Evolutionary conservation across 2,113 vertebrate genomes (phyloP).

Genomic region (Dasyurus viverrinus): DNA sequence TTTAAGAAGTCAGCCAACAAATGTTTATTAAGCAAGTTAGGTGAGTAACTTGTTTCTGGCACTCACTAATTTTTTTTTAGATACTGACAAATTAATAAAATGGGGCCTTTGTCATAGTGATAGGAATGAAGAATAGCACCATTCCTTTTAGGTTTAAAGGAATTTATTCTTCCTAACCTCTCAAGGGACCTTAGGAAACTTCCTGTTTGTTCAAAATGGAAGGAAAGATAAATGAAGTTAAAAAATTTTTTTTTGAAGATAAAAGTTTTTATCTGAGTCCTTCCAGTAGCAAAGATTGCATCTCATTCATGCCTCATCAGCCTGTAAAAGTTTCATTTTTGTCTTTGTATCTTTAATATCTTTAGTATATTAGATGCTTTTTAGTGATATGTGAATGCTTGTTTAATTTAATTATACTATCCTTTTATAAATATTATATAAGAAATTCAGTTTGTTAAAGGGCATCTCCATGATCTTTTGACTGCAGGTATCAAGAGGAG

Average conservation of each 20-base stretch:
- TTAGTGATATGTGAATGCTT: not conserved
- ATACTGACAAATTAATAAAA: too few species aligned
- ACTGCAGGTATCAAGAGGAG: not conserved
- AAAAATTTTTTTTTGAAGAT: too few species aligned
- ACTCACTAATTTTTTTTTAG: too few species aligned
- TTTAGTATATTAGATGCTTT: not conserved
- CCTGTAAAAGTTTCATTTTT: not conserved
- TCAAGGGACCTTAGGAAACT: not conserved
- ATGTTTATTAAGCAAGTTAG: too few species aligned
- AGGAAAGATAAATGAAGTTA: not conserved
- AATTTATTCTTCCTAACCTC: not conserved
- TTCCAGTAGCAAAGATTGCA: not conserved
- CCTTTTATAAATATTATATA: not conserved
- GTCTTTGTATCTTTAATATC: not conserved
- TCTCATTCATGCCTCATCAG: not conserved
- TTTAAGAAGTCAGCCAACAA: too few species aligned
- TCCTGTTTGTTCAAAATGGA: not conserved
- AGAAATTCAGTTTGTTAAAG: not conserved
- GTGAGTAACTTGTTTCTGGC: too few species aligned
- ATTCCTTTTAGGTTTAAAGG: not conserved
- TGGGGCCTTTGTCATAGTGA: too few species aligned
- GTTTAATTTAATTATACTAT: not conserved
- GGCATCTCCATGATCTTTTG: not conserved
- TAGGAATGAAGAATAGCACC: too few species aligned
- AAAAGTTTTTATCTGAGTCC: too few species aligned